Percentiles rank a stretch among this genome's conserved stretches.
Evolutionary conservation across 2,797 vertebrate species (phyloP).

Genomic region (Arrhamphus sclerolepis): DNA sequence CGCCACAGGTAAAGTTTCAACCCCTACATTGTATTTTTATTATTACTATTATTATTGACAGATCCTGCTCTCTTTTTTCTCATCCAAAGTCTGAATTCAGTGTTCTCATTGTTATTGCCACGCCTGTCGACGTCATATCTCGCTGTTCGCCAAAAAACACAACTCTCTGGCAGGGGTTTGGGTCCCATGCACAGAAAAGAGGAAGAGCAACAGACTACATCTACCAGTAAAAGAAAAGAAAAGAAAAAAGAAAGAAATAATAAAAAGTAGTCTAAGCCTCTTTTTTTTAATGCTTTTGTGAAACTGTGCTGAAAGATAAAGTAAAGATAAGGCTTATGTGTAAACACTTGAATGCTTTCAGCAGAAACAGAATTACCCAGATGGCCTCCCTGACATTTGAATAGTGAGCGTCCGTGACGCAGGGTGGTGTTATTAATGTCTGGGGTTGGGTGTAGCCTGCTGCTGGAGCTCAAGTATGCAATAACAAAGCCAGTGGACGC

Average conservation of each 20-base stretch:
- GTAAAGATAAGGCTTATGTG: conserved; percentile 8
- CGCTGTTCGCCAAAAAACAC: conserved; percentile 72
- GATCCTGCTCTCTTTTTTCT: conserved; percentile 26
- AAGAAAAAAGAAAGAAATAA: too few species aligned
- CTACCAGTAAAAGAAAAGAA: conserved; percentile 27
- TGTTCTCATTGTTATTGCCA: conserved; percentile 81
- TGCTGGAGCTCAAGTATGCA: conserved; percentile 72
- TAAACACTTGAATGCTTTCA: neutral
- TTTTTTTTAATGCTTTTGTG: conserved; percentile 12
- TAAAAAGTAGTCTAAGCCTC: too few species aligned
- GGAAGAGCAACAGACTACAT: conserved; percentile 62
- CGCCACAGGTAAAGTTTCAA: conserved; percentile 24
- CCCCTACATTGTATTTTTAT: conserved; percentile 10
- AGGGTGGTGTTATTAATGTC: conserved; percentile 58
- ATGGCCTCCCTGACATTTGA: conserved; percentile 27
- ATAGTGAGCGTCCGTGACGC: conserved; percentile 55
- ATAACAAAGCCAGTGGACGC: conserved; percentile 65
- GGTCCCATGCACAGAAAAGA: conserved; percentile 52
- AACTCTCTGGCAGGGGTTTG: conserved; percentile 63
- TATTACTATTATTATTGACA: conserved; percentile 31
- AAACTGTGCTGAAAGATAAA: conserved; percentile 15
- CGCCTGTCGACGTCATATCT: conserved; percentile 78
- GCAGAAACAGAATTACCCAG: neutral
- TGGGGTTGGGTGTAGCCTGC: conserved; percentile 67
- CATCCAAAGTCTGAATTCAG: conserved; percentile 65